phyloP scores from a whole-genome alignment of 2,888 invertebrate genomes.

The Ophion ellenae region DNA sequence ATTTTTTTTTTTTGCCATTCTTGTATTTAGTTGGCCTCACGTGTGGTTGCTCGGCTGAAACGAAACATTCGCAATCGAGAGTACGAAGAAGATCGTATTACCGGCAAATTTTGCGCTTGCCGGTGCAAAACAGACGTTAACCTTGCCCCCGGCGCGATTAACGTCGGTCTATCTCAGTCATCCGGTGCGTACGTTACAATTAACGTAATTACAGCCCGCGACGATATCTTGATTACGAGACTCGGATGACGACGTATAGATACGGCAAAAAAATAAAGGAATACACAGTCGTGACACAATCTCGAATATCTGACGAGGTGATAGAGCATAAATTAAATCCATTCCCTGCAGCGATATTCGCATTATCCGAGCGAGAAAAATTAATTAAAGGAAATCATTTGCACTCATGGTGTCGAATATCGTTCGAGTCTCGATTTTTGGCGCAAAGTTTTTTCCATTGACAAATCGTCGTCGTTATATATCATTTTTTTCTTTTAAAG shows the following conservation, averaged over 20 bases:
- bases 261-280: slow-evolving; percentile 1
- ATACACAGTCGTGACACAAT: slow-evolving; percentile 43
- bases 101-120: neutral
- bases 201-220: slow-evolving; percentile 52
- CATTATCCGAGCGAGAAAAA: neutral
- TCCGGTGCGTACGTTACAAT: slow-evolving; percentile 46
- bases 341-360: neutral
- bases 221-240: slow-evolving; percentile 35
- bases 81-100: neutral
- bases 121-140: slow-evolving; percentile 24
- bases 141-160: slow-evolving; percentile 10
- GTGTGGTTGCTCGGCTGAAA: too few species aligned
- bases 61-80: too few species aligned
- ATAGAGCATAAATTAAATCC: neutral
- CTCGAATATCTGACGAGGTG: slow-evolving; percentile 22
- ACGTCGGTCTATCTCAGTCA: neutral
- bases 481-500: too few species aligned
- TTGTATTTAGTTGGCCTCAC: too few species aligned
- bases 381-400: neutral
- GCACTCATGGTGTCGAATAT: neutral
- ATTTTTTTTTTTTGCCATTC: too few species aligned
- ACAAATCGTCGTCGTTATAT: too few species aligned
- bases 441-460: too few species aligned
- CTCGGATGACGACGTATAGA: neutral
- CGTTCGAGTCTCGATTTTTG: too few species aligned